Evolutionary conservation across 2,113 vertebrate species (phyloP).

Genomic region (human): GRCh38 chr5:93398001-93398500

Average conservation of each 20-base stretch:
- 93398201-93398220: background rate
- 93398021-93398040: background rate
- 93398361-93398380: background rate
- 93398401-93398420: background rate
- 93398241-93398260: background rate
- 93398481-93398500: background rate
- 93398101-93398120: background rate
- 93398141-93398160: background rate
- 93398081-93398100: background rate
- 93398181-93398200: background rate
- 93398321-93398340: background rate
- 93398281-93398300: background rate
- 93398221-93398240: background rate
- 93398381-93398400: background rate
- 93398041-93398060: background rate
- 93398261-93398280: background rate
- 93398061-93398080: rapidly evolving
- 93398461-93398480: background rate
- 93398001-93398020: background rate
- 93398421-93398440: background rate
- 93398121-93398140: no score
- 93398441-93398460: background rate
- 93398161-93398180: background rate
- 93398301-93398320: background rate
- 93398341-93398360: background rate